phyloP scores from a whole-genome alignment of 2,113 vertebrate genomes.

The Indicator indicator region DNA sequence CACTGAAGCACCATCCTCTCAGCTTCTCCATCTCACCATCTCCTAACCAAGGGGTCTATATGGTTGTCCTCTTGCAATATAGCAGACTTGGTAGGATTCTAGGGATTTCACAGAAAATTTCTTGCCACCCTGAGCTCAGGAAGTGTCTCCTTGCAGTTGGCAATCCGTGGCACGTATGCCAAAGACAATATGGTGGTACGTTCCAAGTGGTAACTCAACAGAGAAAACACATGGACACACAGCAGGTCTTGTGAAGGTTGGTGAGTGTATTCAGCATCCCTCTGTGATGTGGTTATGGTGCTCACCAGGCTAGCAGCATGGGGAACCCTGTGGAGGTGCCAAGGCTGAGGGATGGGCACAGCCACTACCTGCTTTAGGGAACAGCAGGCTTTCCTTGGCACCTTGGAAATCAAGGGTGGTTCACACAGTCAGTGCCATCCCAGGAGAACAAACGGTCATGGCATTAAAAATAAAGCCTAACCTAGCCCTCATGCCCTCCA shows the following conservation, averaged over 20 bases:
- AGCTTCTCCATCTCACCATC: not conserved
- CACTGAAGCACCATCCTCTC: not conserved
- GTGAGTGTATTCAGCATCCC: not conserved
- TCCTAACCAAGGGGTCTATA: not conserved
- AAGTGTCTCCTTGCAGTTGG: not conserved
- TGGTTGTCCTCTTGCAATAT: not conserved
- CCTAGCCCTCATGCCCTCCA: not conserved
- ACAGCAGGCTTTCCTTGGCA: not conserved
- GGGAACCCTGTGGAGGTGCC: not conserved
- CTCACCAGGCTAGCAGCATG: not conserved
- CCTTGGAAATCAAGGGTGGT: accelerated
- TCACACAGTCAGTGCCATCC: accelerated
- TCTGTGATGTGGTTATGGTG: not conserved
- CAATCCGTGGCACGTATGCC: not conserved
- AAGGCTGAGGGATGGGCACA: not conserved
- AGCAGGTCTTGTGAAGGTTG: not conserved
- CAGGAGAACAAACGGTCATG: not conserved
- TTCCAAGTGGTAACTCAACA: not conserved
- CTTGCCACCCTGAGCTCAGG: not conserved
- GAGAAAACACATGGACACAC: not conserved
- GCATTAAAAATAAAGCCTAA: not conserved
- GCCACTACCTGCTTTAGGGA: not conserved
- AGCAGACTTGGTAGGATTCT: not conserved
- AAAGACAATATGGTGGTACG: not conserved
- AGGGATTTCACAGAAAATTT: not conserved